Conservation (phyloP, 2,113 vertebrate species). For the Brachirus orientalis region DNA sequence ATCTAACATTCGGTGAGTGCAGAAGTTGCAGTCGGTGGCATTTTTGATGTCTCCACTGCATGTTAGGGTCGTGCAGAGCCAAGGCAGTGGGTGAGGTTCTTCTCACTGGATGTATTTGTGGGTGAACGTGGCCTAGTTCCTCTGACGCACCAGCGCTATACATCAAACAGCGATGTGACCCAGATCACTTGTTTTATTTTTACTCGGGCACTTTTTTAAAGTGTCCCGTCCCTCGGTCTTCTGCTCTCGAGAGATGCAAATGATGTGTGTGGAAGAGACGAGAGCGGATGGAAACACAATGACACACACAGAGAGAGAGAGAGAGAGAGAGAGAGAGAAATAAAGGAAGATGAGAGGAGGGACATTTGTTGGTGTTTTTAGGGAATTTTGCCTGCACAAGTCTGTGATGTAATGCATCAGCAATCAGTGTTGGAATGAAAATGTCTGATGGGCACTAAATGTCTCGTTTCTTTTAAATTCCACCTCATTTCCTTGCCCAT, state of each 20-base stretch:
- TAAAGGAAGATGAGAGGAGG: slow-evolving; percentile 22
- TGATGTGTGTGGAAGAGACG: slow-evolving; percentile 36
- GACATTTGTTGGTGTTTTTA: slow-evolving; percentile 60
- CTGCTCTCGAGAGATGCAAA: slow-evolving; percentile 51
- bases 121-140: slow-evolving; percentile 47
- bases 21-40: slow-evolving; percentile 26
- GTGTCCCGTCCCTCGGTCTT: slow-evolving; percentile 25
- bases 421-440: slow-evolving; percentile 70
- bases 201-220: slow-evolving; percentile 22
- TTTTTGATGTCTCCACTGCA: slow-evolving; percentile 19
- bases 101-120: slow-evolving; percentile 42
- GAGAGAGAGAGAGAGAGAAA: slow-evolving; percentile 43
- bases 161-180: slow-evolving; percentile 70
- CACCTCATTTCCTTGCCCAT: slow-evolving; percentile 25
- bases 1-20: slow-evolving; percentile 1
- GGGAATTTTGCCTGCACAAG: slow-evolving; percentile 49
- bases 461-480: slow-evolving; percentile 5
- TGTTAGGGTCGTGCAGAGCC: slow-evolving; percentile 48
- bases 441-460: slow-evolving; percentile 5
- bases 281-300: slow-evolving; percentile 57
- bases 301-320: slow-evolving; percentile 47
- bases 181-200: slow-evolving; percentile 45
- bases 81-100: slow-evolving; percentile 48
- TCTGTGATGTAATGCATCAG: slow-evolving; percentile 67
- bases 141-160: slow-evolving; percentile 41